Conservation (phyloP, 2,113 vertebrate species). For the Ia io region DNA sequence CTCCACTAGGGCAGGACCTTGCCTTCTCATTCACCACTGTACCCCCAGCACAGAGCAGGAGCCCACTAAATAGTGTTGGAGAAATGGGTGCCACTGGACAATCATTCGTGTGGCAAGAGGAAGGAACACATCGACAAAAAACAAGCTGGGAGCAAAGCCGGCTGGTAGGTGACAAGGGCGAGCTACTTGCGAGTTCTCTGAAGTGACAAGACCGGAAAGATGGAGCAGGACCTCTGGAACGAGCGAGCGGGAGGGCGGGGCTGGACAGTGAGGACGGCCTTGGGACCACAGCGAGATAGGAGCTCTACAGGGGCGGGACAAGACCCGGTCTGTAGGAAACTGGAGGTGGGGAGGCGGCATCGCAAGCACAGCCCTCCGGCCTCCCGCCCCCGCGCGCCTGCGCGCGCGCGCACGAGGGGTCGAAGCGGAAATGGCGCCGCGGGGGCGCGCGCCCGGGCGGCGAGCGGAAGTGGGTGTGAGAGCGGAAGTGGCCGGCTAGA, state of each 20-base stretch:
- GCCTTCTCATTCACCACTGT: background rate
- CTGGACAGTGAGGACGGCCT: fast-evolving
- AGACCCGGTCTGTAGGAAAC: fast-evolving
- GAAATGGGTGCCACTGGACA: background rate
- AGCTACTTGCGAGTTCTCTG: background rate
- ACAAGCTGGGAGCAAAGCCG: background rate
- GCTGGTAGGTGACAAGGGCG: background rate
- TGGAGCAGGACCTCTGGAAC: background rate
- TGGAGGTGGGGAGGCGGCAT: fast-evolving
- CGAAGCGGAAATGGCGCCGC: conserved; percentile 69
- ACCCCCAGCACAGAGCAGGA: background rate
- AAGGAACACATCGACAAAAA: background rate
- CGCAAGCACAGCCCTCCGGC: background rate
- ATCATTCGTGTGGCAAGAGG: background rate
- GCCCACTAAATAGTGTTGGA: background rate
- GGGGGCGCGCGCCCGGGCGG: conserved; percentile 65
- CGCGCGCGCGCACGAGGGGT: background rate
- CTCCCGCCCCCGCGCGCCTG: background rate
- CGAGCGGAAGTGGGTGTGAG: conserved; percentile 80
- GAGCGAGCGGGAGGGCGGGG: background rate
- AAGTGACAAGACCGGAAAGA: background rate
- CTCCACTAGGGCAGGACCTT: background rate
- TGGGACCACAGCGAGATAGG: fast-evolving
- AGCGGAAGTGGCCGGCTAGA: conserved; percentile 76
- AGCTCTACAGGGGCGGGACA: fast-evolving